Evolutionary conservation across 30 jellyfish, hydroid and myxozoan genomes (phyloP), one percentile per base, ranked within the genome.

Genomic region (Catostylus mosaicus): DNA sequence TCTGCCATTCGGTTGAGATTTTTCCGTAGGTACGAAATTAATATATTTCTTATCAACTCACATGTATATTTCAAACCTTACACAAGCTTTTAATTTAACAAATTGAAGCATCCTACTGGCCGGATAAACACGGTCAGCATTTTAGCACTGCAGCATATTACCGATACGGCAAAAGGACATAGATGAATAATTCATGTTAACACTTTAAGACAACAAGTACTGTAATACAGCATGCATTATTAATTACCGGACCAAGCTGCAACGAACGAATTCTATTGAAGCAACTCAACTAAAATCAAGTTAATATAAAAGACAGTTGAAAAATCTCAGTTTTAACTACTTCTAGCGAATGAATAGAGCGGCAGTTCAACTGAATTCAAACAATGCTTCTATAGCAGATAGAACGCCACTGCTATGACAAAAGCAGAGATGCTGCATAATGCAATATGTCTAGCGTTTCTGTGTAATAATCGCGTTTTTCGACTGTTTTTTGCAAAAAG

Each of bases 241-340:
- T 68, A 38, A 68, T 68, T 18, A 68, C 34, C 80, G 46, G 66
- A 37, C 65, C 80, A 68, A 68, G 62, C 67, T 26, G 80, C 65
- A 68, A 68, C 62, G 62, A 18, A 33, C 80, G 35, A 38, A 22
- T 68, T 68, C 62, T 48, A 68, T 68, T 68, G 80, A 68, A 37
- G 43, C 40, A 26, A 19, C 65, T 68, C 62, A 19, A 37, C 71
- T 59, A 59, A 59, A 23, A 59, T 20, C 26, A 26, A 24, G 40
- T 59, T 23, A 59, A 16, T 23, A 27, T 59, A 5, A 59, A 59
- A 27, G 71, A 50, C 24, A 16, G 63, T 50, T 10, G 63, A 50
- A 6, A 59, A 18, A 59, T 59, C 71, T 59, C 26, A 5, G 71
- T 3, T 59, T 59, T 59, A 59, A 23, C 71, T 22, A 18, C 38